Evolutionary conservation across 2,113 vertebrate species (phyloP).

Genomic region (Catharus minimus): DNA sequence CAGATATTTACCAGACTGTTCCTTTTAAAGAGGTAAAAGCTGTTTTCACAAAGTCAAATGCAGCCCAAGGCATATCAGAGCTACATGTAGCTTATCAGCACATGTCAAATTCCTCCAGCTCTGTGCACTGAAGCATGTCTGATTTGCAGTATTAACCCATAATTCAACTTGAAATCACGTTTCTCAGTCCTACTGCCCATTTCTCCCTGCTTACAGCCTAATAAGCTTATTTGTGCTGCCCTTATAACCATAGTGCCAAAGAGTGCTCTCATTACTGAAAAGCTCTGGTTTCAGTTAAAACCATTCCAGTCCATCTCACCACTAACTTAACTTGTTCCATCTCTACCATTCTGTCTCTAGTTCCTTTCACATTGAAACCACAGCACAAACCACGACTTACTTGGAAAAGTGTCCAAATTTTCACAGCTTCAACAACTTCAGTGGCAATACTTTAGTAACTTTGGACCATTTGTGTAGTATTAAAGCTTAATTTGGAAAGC

Average conservation of each 20-base stretch:
- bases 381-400: not conserved
- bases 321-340: not conserved
- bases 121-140: conserved; percentile 46
- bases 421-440: not conserved
- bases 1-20: conserved; percentile 42
- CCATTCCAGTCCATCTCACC: not conserved
- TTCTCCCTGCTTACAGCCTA: not conserved
- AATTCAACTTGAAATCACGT: not conserved
- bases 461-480: not conserved
- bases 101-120: conserved; percentile 42
- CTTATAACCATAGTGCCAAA: not conserved
- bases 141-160: conserved; percentile 50
- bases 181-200: not conserved
- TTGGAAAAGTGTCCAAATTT: not conserved
- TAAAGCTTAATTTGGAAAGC: not conserved
- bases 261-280: not conserved
- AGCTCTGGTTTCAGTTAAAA: not conserved
- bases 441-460: not conserved
- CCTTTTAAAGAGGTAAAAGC: conserved; percentile 8
- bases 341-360: not conserved
- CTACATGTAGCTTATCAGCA: conserved; percentile 54
- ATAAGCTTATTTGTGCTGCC: not conserved
- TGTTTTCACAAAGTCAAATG: conserved; percentile 65
- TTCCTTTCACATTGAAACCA: not conserved
- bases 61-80: conserved; percentile 40